Evolutionary conservation across 2,797 vertebrate genomes (phyloP).

Genomic region (Hipposideros larvatus): DNA sequence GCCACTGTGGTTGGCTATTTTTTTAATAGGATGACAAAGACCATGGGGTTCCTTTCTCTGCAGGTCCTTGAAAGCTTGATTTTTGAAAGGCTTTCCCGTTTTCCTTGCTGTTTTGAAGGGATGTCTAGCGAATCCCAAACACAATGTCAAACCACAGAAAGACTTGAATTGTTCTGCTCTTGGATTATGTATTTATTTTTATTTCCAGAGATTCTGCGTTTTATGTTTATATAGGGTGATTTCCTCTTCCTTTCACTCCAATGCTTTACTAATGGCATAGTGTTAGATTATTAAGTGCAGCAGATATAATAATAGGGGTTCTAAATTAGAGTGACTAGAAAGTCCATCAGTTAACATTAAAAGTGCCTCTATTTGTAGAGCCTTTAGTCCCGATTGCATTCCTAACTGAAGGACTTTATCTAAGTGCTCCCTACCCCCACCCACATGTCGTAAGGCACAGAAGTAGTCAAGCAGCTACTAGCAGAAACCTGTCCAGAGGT

Average conservation of each 20-base stretch:
- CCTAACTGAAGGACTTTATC: background rate
- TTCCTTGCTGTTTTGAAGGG: slow-evolving; percentile 33
- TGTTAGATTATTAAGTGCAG: background rate
- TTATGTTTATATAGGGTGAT: background rate
- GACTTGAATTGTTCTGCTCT: background rate
- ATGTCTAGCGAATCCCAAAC: background rate
- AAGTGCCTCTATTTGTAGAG: background rate
- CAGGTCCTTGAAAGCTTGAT: background rate
- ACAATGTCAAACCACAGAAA: background rate
- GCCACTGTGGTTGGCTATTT: background rate
- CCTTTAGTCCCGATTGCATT: background rate
- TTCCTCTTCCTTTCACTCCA: background rate
- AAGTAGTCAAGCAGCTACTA: background rate
- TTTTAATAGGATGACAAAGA: background rate
- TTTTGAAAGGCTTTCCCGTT: slow-evolving; percentile 63
- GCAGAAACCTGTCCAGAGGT: background rate
- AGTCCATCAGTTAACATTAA: slow-evolving; percentile 59
- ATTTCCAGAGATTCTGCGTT: background rate
- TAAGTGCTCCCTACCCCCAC: rapidly evolving
- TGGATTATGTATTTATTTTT: background rate
- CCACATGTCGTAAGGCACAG: background rate
- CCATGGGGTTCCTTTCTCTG: background rate
- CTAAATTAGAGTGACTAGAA: slow-evolving; percentile 47
- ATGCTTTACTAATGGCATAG: background rate
- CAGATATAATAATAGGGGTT: background rate